Percentiles rank a stretch among this genome's conserved stretches.
Evolutionary conservation across 2,113 vertebrate genomes (phyloP).

Genomic region (Myiozetetes cayanensis): DNA sequence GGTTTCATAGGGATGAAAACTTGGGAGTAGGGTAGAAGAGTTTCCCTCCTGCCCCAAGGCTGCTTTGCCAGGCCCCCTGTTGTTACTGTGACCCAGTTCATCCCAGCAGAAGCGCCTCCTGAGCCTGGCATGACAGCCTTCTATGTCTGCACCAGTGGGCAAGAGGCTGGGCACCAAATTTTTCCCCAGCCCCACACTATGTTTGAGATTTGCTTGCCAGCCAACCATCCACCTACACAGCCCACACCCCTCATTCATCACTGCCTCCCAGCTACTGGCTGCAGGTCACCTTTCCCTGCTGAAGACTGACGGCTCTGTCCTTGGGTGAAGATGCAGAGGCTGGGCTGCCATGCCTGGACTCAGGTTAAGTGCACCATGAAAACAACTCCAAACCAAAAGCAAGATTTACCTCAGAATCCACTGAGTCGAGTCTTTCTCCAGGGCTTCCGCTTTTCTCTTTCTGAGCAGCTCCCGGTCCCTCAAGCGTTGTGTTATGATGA

Average conservation of each 20-base stretch:
- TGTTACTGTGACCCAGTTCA: not conserved
- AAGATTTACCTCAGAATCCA: constrained; percentile 85
- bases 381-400: not conserved
- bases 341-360: not conserved
- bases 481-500: constrained; percentile 67
- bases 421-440: constrained; percentile 82
- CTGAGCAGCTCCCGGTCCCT: constrained; percentile 86
- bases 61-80: fast-evolving
- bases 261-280: not conserved
- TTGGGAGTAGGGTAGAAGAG: not conserved
- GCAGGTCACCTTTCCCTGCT: not conserved
- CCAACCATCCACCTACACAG: not conserved
- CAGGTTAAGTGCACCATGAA: not conserved
- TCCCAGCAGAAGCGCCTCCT: not conserved
- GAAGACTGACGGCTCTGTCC: not conserved
- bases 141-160: fast-evolving
- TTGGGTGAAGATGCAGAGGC: not conserved
- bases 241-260: not conserved
- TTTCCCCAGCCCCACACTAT: not conserved
- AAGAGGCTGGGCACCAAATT: not conserved
- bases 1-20: not conserved
- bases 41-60: not conserved
- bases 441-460: constrained; percentile 86
- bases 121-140: not conserved
- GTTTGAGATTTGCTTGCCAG: not conserved